Conservation (phyloP, 2,797 vertebrate species). For the Tokudaia muenninki region DNA sequence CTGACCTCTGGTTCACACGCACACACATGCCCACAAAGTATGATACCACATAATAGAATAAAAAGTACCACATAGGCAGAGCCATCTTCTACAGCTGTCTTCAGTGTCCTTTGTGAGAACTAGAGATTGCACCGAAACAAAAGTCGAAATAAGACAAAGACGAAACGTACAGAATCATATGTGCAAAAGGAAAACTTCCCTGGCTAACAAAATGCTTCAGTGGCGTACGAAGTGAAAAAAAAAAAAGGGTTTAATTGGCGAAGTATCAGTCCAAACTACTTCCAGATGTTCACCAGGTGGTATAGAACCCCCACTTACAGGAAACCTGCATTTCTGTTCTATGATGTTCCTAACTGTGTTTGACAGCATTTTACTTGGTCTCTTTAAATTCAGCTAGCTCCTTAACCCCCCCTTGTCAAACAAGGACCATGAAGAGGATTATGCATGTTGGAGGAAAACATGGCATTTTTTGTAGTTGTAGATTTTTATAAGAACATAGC, state of each 20-base stretch:
- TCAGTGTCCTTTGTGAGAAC: neutral
- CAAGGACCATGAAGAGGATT: neutral
- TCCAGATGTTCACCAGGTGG: neutral
- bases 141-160: neutral
- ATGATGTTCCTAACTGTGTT: neutral
- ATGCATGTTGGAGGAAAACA: neutral
- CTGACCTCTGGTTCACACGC: neutral
- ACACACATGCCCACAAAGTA: neutral
- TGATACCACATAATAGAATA: neutral
- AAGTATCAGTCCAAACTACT: neutral
- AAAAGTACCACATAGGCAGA: neutral
- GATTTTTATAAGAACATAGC: neutral
- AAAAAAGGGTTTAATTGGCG: neutral
- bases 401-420: neutral
- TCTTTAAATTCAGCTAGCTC: neutral
- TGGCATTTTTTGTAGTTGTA: neutral
- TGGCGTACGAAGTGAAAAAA: neutral
- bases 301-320: neutral
- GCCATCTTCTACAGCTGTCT: neutral
- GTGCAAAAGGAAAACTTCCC: neutral
- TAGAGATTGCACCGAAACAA: neutral
- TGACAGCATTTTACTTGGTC: neutral
- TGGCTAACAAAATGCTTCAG: neutral
- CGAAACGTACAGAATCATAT: neutral
- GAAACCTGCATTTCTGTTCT: no score